Conservation (phyloP, 2,888 invertebrate genomes). For the Abrostola triplasia region DNA sequence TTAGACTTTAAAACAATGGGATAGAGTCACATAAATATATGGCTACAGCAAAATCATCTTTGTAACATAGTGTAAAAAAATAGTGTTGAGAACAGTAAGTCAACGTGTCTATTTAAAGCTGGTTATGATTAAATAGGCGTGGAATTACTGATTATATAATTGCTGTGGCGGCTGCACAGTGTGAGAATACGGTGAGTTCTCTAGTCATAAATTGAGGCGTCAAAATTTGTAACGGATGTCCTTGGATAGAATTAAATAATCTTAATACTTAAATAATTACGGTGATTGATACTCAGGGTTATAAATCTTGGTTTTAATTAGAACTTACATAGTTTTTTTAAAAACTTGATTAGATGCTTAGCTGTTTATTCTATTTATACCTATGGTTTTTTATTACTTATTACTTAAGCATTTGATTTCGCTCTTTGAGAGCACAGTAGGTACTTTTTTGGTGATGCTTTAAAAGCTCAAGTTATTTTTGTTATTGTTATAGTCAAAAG, state of each 20-base stretch:
- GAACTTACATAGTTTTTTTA: too few relatives aligned
- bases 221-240: slow-evolving; percentile 24
- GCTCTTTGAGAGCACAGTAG: too few relatives aligned
- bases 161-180: slow-evolving; percentile 42
- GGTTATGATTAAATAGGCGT: slow-evolving; percentile 64
- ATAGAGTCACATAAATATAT: slow-evolving; percentile 6
- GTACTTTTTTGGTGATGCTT: too few relatives aligned
- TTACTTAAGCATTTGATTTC: too few relatives aligned
- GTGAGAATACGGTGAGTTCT: slow-evolving; percentile 33
- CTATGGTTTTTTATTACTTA: too few relatives aligned
- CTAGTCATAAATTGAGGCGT: slow-evolving; percentile 47
- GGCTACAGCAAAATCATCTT: slow-evolving; percentile 10
- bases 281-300: slow-evolving; percentile 28
- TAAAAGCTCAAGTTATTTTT: too few relatives aligned
- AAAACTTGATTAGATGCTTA: too few relatives aligned
- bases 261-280: slow-evolving; percentile 14
- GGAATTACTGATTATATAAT: slow-evolving; percentile 59
- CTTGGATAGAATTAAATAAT: slow-evolving; percentile 35
- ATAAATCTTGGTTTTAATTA: slow-evolving; percentile 6
- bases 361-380: too few relatives aligned
- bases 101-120: slow-evolving; percentile 44
- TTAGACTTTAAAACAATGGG: slow-evolving; percentile 45
- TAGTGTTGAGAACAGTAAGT: slow-evolving; percentile 30
- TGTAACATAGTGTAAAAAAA: slow-evolving; percentile 34
- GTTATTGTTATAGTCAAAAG: too few relatives aligned